phyloP scores from a whole-genome alignment of 37 sponge, comb jelly and placozoan species.

The Ephydatia muelleri region DNA sequence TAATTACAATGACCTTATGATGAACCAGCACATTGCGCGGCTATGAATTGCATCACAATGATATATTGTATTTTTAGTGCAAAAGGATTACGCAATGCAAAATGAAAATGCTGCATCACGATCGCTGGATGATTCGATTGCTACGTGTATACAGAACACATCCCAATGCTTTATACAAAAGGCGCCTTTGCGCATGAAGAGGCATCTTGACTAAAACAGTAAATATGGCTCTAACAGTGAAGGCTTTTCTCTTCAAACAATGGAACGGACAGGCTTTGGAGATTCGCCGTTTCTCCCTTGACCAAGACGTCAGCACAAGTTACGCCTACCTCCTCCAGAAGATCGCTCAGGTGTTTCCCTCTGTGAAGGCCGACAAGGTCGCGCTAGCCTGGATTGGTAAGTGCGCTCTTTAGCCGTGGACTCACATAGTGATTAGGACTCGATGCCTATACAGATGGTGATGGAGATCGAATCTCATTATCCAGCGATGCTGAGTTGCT shows the following conservation, averaged over 20 bases:
- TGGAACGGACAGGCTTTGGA: conserved; percentile 60
- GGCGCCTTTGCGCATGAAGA: not conserved
- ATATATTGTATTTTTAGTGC: not conserved
- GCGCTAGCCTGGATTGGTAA: conserved; percentile 58
- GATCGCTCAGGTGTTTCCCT: conserved; percentile 60
- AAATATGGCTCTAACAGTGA: conserved; percentile 47
- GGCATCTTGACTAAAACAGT: not conserved
- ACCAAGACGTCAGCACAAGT: conserved; percentile 71
- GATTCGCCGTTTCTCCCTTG: conserved; percentile 73
- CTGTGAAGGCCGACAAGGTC: conserved; percentile 12
- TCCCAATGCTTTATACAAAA: not conserved
- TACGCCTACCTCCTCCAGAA: conserved; percentile 73
- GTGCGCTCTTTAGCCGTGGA: not conserved
- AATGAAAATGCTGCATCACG: not conserved
- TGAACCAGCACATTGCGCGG: too few species aligned
- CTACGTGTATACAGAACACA: not conserved
- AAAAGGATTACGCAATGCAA: too few species aligned
- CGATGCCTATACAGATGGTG: conserved; percentile 43
- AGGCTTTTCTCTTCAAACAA: conserved; percentile 40
- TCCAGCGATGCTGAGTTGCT: conserved; percentile 80
- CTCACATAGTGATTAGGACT: not conserved
- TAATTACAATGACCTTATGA: too few species aligned
- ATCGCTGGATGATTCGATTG: not conserved
- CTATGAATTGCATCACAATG: not conserved
- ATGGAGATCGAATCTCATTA: conserved; percentile 65